Evolutionary conservation across 2,888 invertebrate genomes (phyloP).

Genomic region (Omphaloscelis lunosa): DNA sequence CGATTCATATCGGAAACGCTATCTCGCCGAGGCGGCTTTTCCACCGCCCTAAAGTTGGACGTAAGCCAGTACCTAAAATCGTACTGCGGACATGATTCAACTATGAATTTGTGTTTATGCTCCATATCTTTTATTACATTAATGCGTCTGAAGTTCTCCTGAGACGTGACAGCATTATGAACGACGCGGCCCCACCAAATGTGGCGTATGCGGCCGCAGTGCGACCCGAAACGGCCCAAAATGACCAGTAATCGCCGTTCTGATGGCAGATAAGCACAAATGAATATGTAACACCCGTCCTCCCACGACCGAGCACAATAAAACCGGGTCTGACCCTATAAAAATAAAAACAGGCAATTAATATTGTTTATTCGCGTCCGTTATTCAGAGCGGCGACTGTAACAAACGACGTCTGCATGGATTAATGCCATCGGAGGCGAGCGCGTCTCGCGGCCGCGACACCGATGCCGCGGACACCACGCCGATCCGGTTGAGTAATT

Average conservation of each 20-base stretch:
- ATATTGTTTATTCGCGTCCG: conserved; percentile 89
- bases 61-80: conserved; percentile 85
- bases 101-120: conserved; percentile 77
- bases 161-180: conserved; percentile 78
- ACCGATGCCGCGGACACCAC: conserved; percentile 69
- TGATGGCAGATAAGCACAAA: conserved; percentile 88
- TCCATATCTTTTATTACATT: conserved; percentile 79
- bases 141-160: conserved; percentile 72
- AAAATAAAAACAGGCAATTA: conserved; percentile 88
- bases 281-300: conserved; percentile 88
- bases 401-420: conserved; percentile 84
- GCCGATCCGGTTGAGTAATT: conserved; percentile 87
- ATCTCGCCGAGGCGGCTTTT: conserved; percentile 74
- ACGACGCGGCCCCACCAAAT: conserved; percentile 76
- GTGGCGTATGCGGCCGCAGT: conserved; percentile 79
- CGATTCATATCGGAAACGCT: conserved; percentile 79
- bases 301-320: conserved; percentile 86
- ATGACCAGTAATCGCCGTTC: conserved; percentile 84
- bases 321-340: conserved; percentile 85
- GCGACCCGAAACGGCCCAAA: conserved; percentile 78
- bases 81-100: conserved; percentile 81
- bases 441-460: conserved; percentile 57
- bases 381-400: conserved; percentile 85
- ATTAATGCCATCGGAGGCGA: conserved; percentile 75
- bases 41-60: conserved; percentile 82